Evolutionary conservation across 2,113 vertebrate genomes (phyloP).

Genomic region (Gnathonemus longibarbis): DNA sequence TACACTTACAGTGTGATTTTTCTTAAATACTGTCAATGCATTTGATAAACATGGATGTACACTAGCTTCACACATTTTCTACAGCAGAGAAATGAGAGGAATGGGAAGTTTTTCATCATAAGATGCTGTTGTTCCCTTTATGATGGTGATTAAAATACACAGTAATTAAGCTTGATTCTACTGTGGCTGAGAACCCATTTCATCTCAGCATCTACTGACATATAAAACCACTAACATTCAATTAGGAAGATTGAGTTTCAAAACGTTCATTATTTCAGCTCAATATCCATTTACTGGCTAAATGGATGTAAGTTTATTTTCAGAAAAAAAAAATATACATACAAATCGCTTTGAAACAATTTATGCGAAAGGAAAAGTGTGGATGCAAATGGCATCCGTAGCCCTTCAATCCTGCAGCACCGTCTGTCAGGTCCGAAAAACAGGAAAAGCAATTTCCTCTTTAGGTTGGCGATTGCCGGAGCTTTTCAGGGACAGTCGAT

Average conservation of each 20-base stretch:
- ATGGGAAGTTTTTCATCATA: not conserved
- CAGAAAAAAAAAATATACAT: not conserved
- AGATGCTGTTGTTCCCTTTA: constrained; percentile 6
- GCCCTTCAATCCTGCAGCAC: constrained; percentile 18
- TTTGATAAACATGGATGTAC: not conserved
- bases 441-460: constrained; percentile 33
- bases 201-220: not conserved
- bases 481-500: constrained; percentile 19
- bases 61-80: not conserved
- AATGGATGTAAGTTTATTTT: not conserved
- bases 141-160: constrained; percentile 17
- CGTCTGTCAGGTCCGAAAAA: constrained; percentile 24
- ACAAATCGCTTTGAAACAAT: not conserved
- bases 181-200: not conserved
- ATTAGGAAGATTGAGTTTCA: not conserved
- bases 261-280: constrained; percentile 19
- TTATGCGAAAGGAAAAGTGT: not conserved
- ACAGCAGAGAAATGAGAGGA: not conserved
- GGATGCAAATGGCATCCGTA: not conserved
- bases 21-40: not conserved
- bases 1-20: not conserved
- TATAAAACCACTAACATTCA: constrained; percentile 22
- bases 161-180: constrained; percentile 15
- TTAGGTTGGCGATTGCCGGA: constrained; percentile 11
- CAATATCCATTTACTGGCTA: constrained; percentile 4